Evolutionary conservation across 2,888 invertebrate species (phyloP), one percentile per base, ranked within the genome.

Genomic region (Sinopyrophorus schimmeli): DNA sequence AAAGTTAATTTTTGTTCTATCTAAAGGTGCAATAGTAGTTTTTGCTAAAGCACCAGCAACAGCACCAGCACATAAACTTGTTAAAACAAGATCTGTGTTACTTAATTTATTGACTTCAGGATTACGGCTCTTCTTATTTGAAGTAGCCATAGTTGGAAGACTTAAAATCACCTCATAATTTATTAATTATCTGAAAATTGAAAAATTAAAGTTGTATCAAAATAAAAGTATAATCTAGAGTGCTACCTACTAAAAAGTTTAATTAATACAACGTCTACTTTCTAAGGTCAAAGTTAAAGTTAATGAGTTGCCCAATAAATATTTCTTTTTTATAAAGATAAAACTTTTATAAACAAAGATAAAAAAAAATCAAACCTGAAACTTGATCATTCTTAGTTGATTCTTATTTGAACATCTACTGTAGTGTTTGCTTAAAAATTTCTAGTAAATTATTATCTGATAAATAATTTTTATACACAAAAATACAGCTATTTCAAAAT

Each of bases 1-100:
- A 73, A 99, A 99, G 77, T 94, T 95, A 61, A 99, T 99, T 80
- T 99, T 99, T 55, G 97, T 92, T 53, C 99, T 80, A 76, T 99
- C 99, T 40, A 99, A 77, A 0, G 99, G 99, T 1, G 99, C 99
- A 61, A 99, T 98, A 31, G 84, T 83, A 0, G 98, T 94, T 77
- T 99, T 99, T 15, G 98, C 98, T 49, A 91, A 62, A 2, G 93
- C 95, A 11, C 99, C 99, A 16, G 99, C 98, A 11, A 86, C 74
- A 1, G 97, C 98, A 18, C 99, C 99, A 0, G 97, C 87, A 35
- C 86, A 73, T 59, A 98, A 79, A 61, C 95, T 95, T 47, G 92
- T 89, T 57, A 86, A 66, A 41, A 93, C 85, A 47, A 80, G 74
- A 64, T 83, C 77, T 16, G 80, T 70, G 62, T 81, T 82, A 46